A percentile compares a stretch with the other conserved stretches of the same genome.
These are phyloP conservation scores for Dendrolimus houi DNA, from an alignment of 2,888 invertebrate species.

Conservation along the genomic window DNA sequence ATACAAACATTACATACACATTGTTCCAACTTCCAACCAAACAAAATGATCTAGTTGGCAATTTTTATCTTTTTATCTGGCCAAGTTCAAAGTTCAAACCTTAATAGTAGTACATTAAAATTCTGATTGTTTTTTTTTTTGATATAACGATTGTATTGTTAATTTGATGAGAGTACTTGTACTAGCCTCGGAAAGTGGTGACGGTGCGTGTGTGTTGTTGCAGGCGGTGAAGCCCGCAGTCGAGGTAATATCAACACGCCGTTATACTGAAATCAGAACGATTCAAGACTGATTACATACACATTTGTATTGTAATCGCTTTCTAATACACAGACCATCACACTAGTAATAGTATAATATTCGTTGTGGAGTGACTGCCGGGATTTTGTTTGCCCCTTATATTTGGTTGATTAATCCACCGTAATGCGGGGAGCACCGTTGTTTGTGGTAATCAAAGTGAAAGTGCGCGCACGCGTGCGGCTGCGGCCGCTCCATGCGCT, in stretches of 20 bases:
- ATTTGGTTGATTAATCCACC: constrained; percentile 55
- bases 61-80: too few species aligned
- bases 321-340: constrained; percentile 66
- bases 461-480: constrained; percentile 32
- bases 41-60: too few species aligned
- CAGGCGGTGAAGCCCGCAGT: constrained; percentile 83
- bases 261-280: constrained; percentile 42
- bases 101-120: too few species aligned
- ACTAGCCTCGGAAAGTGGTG: constrained; percentile 25
- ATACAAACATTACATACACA: too few species aligned
- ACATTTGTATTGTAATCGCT: constrained; percentile 65
- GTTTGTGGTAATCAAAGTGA: constrained; percentile 58
- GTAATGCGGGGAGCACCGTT: constrained; percentile 64
- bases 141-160: too few species aligned
- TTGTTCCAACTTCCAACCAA: too few species aligned
- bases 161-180: too few species aligned
- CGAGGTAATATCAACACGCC: constrained; percentile 76
- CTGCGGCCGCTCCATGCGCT: constrained; percentile 34
- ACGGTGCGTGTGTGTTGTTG: constrained; percentile 73
- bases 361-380: constrained; percentile 70
- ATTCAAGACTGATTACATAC: constrained; percentile 29
- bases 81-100: too few species aligned
- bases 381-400: constrained; percentile 70
- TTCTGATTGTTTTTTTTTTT: too few species aligned
- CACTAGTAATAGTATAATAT: constrained; percentile 54